Percentiles rank a stretch among this genome's conserved stretches.
These are phyloP conservation scores for Spinibarbus caldwelli DNA, from an alignment of 2,797 vertebrate species.

Conservation along the genomic window DNA sequence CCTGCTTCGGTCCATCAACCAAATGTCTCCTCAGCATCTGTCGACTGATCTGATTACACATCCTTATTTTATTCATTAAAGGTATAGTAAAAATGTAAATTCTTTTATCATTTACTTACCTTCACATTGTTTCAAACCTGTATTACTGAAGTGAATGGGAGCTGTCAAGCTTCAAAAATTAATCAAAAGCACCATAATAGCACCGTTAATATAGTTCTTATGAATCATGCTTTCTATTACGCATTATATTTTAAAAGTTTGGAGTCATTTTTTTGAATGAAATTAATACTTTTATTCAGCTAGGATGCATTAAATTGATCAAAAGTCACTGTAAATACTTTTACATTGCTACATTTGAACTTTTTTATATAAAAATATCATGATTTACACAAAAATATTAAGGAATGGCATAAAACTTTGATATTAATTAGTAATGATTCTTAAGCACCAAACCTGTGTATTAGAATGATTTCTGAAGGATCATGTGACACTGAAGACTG, in stretches of 20 bases:
- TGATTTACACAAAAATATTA: not conserved
- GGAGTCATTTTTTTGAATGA: not conserved
- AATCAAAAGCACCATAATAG: not conserved
- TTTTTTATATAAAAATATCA: not conserved
- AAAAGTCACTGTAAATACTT: not conserved
- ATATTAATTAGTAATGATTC: not conserved
- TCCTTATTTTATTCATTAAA: constrained; percentile 22
- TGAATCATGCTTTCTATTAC: not conserved
- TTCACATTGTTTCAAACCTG: not conserved
- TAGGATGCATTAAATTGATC: not conserved
- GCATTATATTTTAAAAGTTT: not conserved
- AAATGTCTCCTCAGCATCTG: constrained; percentile 3
- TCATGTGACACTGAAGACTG: no score
- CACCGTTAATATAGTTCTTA: not conserved
- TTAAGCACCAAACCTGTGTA: not conserved
- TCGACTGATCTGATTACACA: constrained; percentile 1
- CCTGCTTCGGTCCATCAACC: not conserved
- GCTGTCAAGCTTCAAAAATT: not conserved
- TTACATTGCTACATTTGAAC: not conserved
- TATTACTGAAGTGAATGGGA: not conserved
- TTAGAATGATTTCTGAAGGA: no score
- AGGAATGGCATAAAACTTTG: not conserved
- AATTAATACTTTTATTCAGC: not conserved
- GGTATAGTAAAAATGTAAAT: not conserved
- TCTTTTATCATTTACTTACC: not conserved